These are phyloP conservation scores for Ciconia stormi DNA, from an alignment of 2,113 vertebrate genomes.

Conservation along the genomic window DNA sequence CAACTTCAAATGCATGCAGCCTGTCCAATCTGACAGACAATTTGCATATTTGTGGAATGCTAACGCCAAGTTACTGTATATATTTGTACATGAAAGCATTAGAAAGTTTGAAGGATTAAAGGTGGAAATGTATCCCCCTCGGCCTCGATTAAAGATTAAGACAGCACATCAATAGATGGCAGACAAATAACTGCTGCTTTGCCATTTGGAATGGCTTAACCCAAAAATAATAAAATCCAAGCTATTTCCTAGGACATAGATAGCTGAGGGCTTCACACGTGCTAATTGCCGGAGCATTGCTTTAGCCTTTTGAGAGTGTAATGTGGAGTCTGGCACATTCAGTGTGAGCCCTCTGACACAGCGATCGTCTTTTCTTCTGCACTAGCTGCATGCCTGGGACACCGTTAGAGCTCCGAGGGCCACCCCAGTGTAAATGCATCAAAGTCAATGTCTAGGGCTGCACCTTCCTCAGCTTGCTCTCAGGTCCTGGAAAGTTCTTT, in stretches of 20 bases:
- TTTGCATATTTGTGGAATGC: constrained; percentile 80
- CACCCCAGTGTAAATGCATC: background rate
- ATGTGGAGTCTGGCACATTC: background rate
- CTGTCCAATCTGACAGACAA: constrained; percentile 77
- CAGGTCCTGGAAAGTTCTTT: background rate
- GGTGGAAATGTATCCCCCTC: constrained; percentile 66
- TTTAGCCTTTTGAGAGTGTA: constrained; percentile 31
- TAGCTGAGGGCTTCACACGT: constrained; percentile 41
- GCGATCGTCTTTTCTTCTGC: background rate
- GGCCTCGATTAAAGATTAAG: constrained; percentile 62
- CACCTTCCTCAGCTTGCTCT: background rate
- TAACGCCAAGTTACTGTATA: constrained; percentile 76
- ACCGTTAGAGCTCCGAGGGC: background rate
- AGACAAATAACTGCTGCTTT: constrained; percentile 50
- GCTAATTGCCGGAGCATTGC: background rate
- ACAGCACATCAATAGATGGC: constrained; percentile 56
- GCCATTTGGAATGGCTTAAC: constrained; percentile 33
- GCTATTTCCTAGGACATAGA: constrained; percentile 42
- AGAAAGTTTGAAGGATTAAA: constrained; percentile 68
- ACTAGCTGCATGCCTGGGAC: accelerated
- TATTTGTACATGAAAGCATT: constrained; percentile 72
- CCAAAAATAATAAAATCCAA: constrained; percentile 55
- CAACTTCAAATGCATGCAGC: constrained; percentile 72
- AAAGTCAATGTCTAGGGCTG: background rate
- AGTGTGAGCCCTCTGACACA: constrained; percentile 9